Percentiles rank a stretch among this genome's conserved stretches.
phyloP scores from a whole-genome alignment of 2,797 vertebrate genomes.

The Halcyon smyrnensis region DNA sequence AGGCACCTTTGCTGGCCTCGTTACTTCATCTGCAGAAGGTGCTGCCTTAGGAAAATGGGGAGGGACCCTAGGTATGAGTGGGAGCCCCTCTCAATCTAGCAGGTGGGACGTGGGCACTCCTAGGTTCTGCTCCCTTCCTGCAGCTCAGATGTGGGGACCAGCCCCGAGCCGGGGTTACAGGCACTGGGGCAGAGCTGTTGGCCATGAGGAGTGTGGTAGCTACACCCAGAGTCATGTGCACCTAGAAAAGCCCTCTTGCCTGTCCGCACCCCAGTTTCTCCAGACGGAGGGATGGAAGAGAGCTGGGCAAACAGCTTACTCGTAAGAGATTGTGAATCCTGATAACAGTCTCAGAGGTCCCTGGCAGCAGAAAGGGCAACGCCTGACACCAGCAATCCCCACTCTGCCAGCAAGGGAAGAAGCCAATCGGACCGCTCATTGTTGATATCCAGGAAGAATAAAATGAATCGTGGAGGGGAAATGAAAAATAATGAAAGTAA shows the following conservation, averaged over 20 bases:
- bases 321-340: neutral
- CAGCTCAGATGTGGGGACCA: neutral
- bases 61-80: neutral
- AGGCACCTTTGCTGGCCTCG: neutral
- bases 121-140: neutral
- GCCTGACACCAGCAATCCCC: neutral
- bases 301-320: neutral
- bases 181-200: neutral
- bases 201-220: neutral
- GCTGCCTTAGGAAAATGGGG: neutral
- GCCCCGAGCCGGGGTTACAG: neutral
- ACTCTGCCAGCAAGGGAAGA: neutral
- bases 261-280: neutral
- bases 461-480: rapidly evolving
- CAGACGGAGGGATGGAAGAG: neutral
- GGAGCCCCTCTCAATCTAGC: neutral
- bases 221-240: neutral
- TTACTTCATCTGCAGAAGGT: neutral
- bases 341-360: neutral
- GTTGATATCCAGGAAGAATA: neutral
- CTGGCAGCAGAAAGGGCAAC: neutral
- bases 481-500: neutral
- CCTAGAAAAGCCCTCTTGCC: neutral
- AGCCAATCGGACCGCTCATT: neutral
- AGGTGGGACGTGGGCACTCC: neutral